Base-by-base conservation (phyloP, 2,797 vertebrate genomes). In the Sebastes nivosus region DNA sequence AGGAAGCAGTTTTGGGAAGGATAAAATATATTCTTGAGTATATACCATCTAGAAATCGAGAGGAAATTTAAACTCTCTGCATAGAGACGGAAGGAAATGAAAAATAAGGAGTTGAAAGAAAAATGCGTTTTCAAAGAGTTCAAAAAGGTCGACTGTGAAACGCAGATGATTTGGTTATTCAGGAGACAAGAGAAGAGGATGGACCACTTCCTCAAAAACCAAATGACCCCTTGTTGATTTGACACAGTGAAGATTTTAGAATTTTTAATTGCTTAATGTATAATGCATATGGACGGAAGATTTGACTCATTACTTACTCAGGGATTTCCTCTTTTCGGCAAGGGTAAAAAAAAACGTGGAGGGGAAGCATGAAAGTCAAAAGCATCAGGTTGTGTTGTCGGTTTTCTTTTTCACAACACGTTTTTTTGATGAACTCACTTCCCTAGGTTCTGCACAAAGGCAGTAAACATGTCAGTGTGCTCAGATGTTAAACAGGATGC, bases 201-300 rank as follows among this genome's bases (percentile, higher is more conserved):
- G n/a, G 27, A 68, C 58, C 50, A 64, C 34, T 63, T 38, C 29
- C 63, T 60, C 30, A 69, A 71, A 42, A 58, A 63, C 20, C 72
- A 68, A 82, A 69, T 66, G 65, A 70, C 59, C 66, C 29, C 67
- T 84, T 82, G 73, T 79, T 84, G 77, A 82, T 88, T 81, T 76
- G 70, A 74, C 68, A 63, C 67, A 79, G 65, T 74, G 79, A 82
- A 87, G 79, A 88, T 79, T 85, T 63, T 50, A 61, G 42, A 54
- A 73, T 72, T 86, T 88, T 87, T 87, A 91, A 87, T 88, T 81
- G 70, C 79, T 91, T 89, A 67, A 87, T 86, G 73, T 85, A 87
- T 89, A 90, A 90, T 89, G 81, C 86, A 92, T 78, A 80, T 34
- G 29, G 57, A 77, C 68, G 29, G 60, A 77, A 83, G 64, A 89